These are phyloP conservation scores for Tinea semifulvella DNA, from an alignment of 2,888 invertebrate genomes.

Conservation along the genomic window DNA sequence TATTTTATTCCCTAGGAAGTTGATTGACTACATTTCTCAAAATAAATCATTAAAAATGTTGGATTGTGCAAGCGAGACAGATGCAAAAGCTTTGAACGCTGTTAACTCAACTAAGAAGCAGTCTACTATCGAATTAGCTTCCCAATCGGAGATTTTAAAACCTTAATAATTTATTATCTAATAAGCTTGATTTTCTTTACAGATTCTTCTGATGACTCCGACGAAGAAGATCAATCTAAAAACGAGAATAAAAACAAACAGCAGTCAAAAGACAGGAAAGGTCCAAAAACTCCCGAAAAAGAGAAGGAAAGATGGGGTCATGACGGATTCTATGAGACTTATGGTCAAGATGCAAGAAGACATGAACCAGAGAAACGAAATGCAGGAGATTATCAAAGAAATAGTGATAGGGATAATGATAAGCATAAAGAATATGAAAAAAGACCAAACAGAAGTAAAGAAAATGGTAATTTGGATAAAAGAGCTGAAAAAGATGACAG, in stretches of 20 bases:
- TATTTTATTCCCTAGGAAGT: no score
- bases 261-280: neutral
- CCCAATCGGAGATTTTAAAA: no score
- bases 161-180: no score
- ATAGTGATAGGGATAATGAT: constrained; percentile 15
- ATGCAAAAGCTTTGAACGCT: no score
- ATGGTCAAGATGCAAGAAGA: constrained; percentile 44
- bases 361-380: constrained; percentile 23
- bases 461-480: constrained; percentile 19
- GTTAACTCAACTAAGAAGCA: neutral
- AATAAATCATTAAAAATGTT: no score
- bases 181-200: no score
- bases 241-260: neutral
- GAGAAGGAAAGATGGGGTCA: constrained; percentile 46
- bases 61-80: no score
- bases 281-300: constrained; percentile 19
- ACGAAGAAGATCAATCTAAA: neutral
- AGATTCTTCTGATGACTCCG: neutral
- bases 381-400: constrained; percentile 9
- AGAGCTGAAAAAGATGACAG: constrained; percentile 19
- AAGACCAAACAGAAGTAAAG: constrained; percentile 17
- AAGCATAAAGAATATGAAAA: constrained; percentile 18
- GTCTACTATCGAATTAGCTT: neutral
- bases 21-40: no score
- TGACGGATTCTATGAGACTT: constrained; percentile 54